Evolutionary conservation across 2,113 vertebrate genomes (phyloP), one percentile per base, ranked within the genome.

Genomic region (Macrotus californicus): DNA sequence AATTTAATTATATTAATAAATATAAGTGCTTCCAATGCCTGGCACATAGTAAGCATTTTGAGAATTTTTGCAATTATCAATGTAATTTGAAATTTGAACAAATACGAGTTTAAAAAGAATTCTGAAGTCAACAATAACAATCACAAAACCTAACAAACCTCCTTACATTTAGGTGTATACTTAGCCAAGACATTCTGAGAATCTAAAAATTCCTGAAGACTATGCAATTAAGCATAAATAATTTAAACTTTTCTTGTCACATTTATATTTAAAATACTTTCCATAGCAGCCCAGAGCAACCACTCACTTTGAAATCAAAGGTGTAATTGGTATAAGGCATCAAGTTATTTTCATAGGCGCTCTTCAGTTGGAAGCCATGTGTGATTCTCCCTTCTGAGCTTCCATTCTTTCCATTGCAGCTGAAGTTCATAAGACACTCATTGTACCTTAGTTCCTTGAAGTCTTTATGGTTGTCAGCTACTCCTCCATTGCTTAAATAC

Each of bases 251-350:
- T 76, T 72, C 61, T 77, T 84, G 52, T 61, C n/a, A 86, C 34
- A 48, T 59, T 91, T 73, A 2, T 48, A 88, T 89, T 50, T 94
- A 3, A 83, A 94, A 93, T 67, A 94, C 87, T 83, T 72, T 92
- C 67, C 64, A 43, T 22, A 61, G 24, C 59, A 85, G 24, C 46
- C 41, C 26, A 80, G 9, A 84, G 41, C 0, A 7, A 3, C 81
- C 54, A 97, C 98, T 98, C 98, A 99, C 99, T 98, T 99, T 99
- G 98, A 99, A 99, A 99, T 99, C 99, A 95, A 99, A 99, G 16
- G 99, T 99, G 98, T 99, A 99, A 99, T 99, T 99, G 98, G 99
- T 99, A 98, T 99, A 99, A 99, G 99, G 99, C 99, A 99, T 99
- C 98, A 99, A 96, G 98, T 98, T 99, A 98, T 98, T 99, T 98